Evolutionary conservation across 1,140 invertebrate species (phyloP).

Genomic region (Rhyzopertha dominica): DNA sequence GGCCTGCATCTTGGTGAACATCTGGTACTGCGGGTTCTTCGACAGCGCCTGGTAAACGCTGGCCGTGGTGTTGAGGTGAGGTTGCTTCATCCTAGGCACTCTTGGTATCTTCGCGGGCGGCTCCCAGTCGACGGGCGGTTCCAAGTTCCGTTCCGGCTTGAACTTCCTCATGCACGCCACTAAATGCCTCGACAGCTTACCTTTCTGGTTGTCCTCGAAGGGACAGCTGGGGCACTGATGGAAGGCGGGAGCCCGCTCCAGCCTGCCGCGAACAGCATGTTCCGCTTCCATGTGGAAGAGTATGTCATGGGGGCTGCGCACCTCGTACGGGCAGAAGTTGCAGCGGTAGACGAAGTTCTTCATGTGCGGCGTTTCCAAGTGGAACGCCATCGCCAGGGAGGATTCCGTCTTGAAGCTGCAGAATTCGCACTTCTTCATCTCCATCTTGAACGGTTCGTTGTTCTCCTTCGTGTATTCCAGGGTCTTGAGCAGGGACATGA

Average conservation of each 20-base stretch:
- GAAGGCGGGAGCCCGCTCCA: slow-evolving; percentile 79
- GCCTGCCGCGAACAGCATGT: slow-evolving; percentile 71
- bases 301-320: slow-evolving; percentile 80
- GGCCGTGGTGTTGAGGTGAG: slow-evolving; percentile 39
- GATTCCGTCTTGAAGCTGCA: slow-evolving; percentile 94
- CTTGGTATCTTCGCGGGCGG: slow-evolving; percentile 87
- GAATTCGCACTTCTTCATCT: slow-evolving; percentile 79
- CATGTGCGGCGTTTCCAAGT: slow-evolving; percentile 90
- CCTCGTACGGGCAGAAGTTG: slow-evolving; percentile 81
- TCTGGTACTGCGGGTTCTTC: slow-evolving; percentile 48
- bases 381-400: slow-evolving; percentile 76
- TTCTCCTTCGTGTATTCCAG: slow-evolving; percentile 83
- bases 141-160: slow-evolving; percentile 76
- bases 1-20: slow-evolving; percentile 39
- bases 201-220: slow-evolving; percentile 91
- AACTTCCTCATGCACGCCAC: slow-evolving; percentile 89
- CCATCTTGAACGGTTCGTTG: slow-evolving; percentile 71
- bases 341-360: slow-evolving; percentile 79
- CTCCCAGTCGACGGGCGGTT: slow-evolving; percentile 83
- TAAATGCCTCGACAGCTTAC: slow-evolving; percentile 84
- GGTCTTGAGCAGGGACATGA: slow-evolving; percentile 74
- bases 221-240: slow-evolving; percentile 92
- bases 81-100: slow-evolving; percentile 54
- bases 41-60: slow-evolving; percentile 46
- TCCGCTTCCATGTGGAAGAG: slow-evolving; percentile 87